Conservation (phyloP, 1,140 invertebrate genomes). For the Hyles euphorbiae region DNA sequence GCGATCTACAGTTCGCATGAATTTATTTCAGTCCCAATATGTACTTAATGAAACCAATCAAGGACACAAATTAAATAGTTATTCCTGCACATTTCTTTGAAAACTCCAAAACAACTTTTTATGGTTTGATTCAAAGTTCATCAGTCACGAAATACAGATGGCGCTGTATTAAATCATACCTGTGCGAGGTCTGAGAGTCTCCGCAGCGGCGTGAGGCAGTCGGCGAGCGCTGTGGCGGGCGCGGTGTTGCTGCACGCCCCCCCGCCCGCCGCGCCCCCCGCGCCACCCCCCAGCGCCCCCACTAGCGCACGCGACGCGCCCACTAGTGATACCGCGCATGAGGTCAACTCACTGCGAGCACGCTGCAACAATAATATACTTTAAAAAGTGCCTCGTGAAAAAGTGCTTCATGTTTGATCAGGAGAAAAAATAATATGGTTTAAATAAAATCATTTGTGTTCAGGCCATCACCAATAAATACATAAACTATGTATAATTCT, state of each 20-base stretch:
- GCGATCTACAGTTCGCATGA: too few species aligned
- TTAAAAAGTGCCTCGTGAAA: neutral
- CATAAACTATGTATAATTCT: too few species aligned
- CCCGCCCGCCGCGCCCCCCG: conserved; percentile 79
- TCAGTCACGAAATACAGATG: neutral
- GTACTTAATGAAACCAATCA: too few species aligned
- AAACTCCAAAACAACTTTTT: too few species aligned
- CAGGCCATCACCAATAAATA: too few species aligned
- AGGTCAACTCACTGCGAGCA: conserved; percentile 78
- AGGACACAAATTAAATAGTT: too few species aligned
- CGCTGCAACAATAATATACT: conserved; percentile 55
- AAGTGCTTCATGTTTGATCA: too few species aligned
- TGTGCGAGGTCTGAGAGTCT: conserved; percentile 81
- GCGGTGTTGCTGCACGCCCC: conserved; percentile 75
- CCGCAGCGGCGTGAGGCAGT: conserved; percentile 82
- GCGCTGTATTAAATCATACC: conserved; percentile 32
- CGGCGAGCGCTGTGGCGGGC: conserved; percentile 79
- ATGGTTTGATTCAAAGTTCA: too few species aligned
- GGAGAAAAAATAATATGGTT: too few species aligned
- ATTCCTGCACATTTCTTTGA: too few species aligned
- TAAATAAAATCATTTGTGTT: too few species aligned
- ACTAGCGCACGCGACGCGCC: conserved; percentile 90
- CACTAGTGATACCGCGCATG: conserved; percentile 87
- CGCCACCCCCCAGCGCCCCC: conserved; percentile 82
- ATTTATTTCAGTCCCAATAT: too few species aligned